Percentiles rank a stretch among this genome's conserved stretches.
These are phyloP conservation scores for Drosophila mettleri DNA, from an alignment of 2,888 invertebrate genomes.

Conservation along the genomic window DNA sequence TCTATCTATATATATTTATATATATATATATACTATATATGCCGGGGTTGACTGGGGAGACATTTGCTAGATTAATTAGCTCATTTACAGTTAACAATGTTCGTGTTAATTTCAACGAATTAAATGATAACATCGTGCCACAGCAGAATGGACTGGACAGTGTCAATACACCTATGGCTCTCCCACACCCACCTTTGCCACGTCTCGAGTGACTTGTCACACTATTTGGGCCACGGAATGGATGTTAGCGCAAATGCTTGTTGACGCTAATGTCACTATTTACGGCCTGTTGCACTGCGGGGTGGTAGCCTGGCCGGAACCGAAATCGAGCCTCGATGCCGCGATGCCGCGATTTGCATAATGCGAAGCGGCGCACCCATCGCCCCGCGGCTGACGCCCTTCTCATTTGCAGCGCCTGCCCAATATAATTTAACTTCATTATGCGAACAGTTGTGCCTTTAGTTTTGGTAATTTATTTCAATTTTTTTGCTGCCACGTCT, in stretches of 20 bases:
- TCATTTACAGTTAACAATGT: conserved; percentile 84
- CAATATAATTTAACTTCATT: conserved; percentile 79
- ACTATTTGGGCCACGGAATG: conserved; percentile 56
- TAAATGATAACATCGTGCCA: conserved; percentile 83
- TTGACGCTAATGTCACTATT: conserved; percentile 75
- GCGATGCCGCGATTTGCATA: conserved; percentile 74
- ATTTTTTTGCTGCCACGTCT: conserved; percentile 57
- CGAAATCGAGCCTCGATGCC: conserved; percentile 37
- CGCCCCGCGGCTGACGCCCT: conserved; percentile 57
- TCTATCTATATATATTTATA: background rate
- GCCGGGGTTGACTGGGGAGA: conserved; percentile 21
- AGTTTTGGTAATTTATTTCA: conserved; percentile 84
- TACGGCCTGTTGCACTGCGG: conserved; percentile 63
- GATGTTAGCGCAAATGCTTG: conserved; percentile 56
- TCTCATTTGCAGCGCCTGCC: conserved; percentile 51
- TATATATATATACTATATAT: background rate
- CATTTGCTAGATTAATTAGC: conserved; percentile 83
- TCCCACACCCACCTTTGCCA: background rate
- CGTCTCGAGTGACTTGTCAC: conserved; percentile 51
- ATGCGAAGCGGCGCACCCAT: conserved; percentile 52
- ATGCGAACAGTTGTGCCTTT: conserved; percentile 84
- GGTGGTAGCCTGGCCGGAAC: conserved; percentile 19
- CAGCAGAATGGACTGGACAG: conserved; percentile 26
- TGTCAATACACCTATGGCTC: conserved; percentile 6
- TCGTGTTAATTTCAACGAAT: conserved; percentile 85